phyloP scores from a whole-genome alignment of 2,797 vertebrate species.

The Cyclopterus lumpus region DNA sequence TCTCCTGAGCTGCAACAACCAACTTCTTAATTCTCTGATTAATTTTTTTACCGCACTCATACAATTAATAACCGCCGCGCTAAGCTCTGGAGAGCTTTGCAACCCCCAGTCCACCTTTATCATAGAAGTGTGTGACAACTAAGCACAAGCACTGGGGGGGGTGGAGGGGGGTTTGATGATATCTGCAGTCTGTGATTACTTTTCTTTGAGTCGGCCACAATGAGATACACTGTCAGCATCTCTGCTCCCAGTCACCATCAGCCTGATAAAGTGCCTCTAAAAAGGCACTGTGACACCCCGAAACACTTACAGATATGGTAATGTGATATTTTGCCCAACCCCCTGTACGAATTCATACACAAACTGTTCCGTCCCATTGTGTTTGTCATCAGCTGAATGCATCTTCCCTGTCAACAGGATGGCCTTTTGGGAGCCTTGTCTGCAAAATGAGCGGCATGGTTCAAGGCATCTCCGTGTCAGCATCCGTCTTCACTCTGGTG shows the following conservation, averaged over 20 bases:
- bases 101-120: not conserved
- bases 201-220: not conserved
- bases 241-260: not conserved
- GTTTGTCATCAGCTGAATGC: conserved; percentile 21
- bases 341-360: not conserved
- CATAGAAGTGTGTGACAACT: not conserved
- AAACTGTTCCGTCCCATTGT: not conserved
- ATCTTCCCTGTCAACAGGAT: conserved; percentile 71
- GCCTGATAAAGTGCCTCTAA: not conserved
- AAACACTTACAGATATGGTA: not conserved
- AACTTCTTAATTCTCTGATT: not conserved
- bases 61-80: not conserved
- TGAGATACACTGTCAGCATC: conserved; percentile 8
- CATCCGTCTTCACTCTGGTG: conserved; percentile 94
- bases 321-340: not conserved
- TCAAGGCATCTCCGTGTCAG: conserved; percentile 93
- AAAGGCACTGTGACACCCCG: not conserved
- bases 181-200: not conserved
- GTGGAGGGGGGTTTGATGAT: too few species aligned
- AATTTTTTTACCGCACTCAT: not conserved
- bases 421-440: conserved; percentile 81
- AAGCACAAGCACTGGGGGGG: not conserved
- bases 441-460: conserved; percentile 90
- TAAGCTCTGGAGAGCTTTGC: not conserved
- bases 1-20: not conserved